A percentile compares a stretch with the other conserved stretches of the same genome.
These are phyloP conservation scores for Cosmopolites sordidus DNA, from an alignment of 2,888 invertebrate genomes.

Conservation along the genomic window DNA sequence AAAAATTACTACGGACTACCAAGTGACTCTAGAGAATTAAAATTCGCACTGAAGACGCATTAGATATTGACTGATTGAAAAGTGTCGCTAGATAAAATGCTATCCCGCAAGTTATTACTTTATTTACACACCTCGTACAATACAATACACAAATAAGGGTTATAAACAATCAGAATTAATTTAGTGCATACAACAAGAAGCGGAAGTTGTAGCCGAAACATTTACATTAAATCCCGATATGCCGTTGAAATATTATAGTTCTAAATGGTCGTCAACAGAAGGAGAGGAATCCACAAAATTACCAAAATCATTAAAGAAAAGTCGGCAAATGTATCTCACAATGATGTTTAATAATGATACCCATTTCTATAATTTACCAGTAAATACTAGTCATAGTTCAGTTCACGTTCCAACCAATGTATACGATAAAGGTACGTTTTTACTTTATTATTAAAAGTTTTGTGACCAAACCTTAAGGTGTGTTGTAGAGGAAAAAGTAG, in stretches of 20 bases:
- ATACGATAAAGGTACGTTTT: slow-evolving; percentile 68
- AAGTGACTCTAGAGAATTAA: too few species aligned
- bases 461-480: too few species aligned
- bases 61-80: too few species aligned
- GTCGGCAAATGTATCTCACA: slow-evolving; percentile 50
- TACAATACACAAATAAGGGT: neutral
- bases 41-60: too few species aligned
- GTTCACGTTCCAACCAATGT: slow-evolving; percentile 95
- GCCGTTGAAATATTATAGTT: slow-evolving; percentile 67
- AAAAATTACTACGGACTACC: too few species aligned
- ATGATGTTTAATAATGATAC: slow-evolving; percentile 66
- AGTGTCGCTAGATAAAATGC: too few species aligned
- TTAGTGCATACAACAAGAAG: slow-evolving; percentile 72
- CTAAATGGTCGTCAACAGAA: slow-evolving; percentile 65
- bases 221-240: slow-evolving; percentile 53
- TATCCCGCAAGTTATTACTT: too few species aligned
- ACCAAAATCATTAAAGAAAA: slow-evolving; percentile 26
- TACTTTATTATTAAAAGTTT: too few species aligned
- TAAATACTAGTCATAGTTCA: slow-evolving; percentile 75
- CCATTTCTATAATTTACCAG: slow-evolving; percentile 80
- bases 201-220: slow-evolving; percentile 64
- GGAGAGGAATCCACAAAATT: slow-evolving; percentile 31
- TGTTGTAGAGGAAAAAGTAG: slow-evolving; percentile 49
- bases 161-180: slow-evolving; percentile 26
- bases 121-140: neutral